Base-by-base conservation (phyloP, 2,888 invertebrate species). In the Mesorhabditis sp. region DNA sequence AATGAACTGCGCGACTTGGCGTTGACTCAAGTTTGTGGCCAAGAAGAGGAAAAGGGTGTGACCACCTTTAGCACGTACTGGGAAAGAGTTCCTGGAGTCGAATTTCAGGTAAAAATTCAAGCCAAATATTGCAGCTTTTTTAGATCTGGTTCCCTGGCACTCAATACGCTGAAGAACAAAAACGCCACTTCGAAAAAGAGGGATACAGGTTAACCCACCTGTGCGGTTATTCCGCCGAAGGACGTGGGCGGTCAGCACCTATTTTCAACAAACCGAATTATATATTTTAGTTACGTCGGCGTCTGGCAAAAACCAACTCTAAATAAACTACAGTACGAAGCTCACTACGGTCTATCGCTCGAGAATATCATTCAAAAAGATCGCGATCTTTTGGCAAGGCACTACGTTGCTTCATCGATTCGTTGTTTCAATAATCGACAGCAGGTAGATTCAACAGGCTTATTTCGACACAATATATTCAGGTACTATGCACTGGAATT, bases 101-200 rank as follows among this genome's bases (percentile, higher is more conserved):
- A 74, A 61, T 80, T 78, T 68, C 77, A 80, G 70, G 83, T 83
- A 62, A 69, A 71, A 66, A 28, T n/a, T 10, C 15, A 3, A 28
- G n/a, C n/a, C 10, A 28, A 28, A 15, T 13, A 50, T 50, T 50
- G 7, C n/a, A n/a, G n/a, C n/a, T 13, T 10, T 43, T 72, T n/a
- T 58, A 84, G 84, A 78, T 84, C 45, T 84, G 84, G 84, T 85
- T 84, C 66, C 83, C 84, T 3, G 83, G 84, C 6, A 76, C 84
- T 13, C 75, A 79, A 4, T 78, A 81, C 41, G 80, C 84, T 4
- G 84, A 84, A 15, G 73, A 73, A 42, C 84, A 84, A 42, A 76
- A 79, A 44, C 62, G 72, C 6, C 75, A 80, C 41, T 80, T 80
- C 43, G 84, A 85, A 62, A 74, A 76, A 42, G 80, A 80, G 43